phyloP scores from a whole-genome alignment of 2,888 invertebrate species.

The Lycophotia porphyrea region DNA sequence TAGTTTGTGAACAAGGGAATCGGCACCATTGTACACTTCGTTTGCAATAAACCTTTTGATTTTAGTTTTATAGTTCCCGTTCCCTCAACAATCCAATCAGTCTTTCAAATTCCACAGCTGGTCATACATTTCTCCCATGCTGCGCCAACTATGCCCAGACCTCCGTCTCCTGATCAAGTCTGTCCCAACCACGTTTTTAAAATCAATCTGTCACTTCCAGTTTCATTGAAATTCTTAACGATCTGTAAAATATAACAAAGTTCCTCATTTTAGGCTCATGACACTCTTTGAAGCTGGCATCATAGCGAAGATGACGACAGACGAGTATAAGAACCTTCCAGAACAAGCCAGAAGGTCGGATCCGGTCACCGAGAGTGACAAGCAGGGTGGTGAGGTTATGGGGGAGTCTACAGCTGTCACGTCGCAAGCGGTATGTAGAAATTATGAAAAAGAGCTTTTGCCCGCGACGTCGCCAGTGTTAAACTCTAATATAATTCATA shows the following conservation, averaged over 20 bases:
- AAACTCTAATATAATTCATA: no score
- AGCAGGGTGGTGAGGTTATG: conserved; percentile 80
- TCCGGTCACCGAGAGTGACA: conserved; percentile 85
- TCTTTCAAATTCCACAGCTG: background rate
- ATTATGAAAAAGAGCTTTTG: background rate
- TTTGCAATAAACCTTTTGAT: no score
- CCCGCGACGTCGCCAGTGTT: background rate
- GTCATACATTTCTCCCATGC: background rate
- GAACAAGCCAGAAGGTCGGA: conserved; percentile 87
- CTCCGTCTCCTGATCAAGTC: background rate
- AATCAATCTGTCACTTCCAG: background rate
- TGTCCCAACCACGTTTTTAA: background rate
- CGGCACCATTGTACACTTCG: no score
- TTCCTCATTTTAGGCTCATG: conserved; percentile 89
- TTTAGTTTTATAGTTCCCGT: background rate
- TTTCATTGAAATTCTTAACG: background rate
- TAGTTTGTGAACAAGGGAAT: no score
- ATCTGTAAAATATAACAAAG: background rate
- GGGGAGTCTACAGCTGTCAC: conserved; percentile 75
- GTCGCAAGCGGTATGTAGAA: conserved; percentile 73
- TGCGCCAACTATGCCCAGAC: background rate
- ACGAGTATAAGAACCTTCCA: conserved; percentile 93
- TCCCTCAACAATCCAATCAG: background rate
- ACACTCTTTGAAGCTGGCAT: conserved; percentile 94
- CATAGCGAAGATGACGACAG: conserved; percentile 93